Base-by-base conservation (phyloP, 2,888 invertebrate species). In the Plebejus melissa region DNA sequence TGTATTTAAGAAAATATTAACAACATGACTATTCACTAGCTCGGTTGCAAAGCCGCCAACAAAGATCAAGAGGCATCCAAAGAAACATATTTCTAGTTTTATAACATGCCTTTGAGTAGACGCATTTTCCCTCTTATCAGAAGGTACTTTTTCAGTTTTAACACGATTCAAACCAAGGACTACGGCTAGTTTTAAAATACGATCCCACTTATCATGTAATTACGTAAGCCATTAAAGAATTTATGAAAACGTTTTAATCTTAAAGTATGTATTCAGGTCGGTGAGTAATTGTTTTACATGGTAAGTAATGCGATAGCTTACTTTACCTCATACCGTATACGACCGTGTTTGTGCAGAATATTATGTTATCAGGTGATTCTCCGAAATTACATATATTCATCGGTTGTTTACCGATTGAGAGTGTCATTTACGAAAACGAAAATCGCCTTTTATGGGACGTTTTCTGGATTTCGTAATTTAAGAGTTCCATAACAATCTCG, bases 271-370 rank as follows among this genome's bases (percentile, higher is more conserved):
- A 65, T 65, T 36, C 65, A 65, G 65, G 65, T 65, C 65, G 65
- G 65, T 36, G 65, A 65, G 32, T 65, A 65, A 65, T 36, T 32
- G 32, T 36, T 65, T 16, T 65, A 65, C 65, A 36, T 7, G 60
- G 60, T 60, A 65, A 36, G 65, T 36, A 36, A 65, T 32, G 16
- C 65, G 32, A 65, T 65, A 65, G 65, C 65, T 65, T 65, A 65
- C 36, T 65, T 65, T 65, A 36, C 65, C 65, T 65, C 22, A 32
- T 65, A 65, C 65, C 65, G 36, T 9, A 32, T 65, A 65, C 32
- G 13, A 65, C 65, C 65, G 13, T 65, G 65, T 65, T 65, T 65
- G 32, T 65, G 65, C 65, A 65, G 65, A 65, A 65, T 65, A 65
- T 36, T 65, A 65, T 36, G 1, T 65, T 65, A 65, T 32, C 65